Evolutionary conservation across 30 jellyfish, hydroid and myxozoan genomes (phyloP).

Genomic region (Chironex yamaguchii): DNA sequence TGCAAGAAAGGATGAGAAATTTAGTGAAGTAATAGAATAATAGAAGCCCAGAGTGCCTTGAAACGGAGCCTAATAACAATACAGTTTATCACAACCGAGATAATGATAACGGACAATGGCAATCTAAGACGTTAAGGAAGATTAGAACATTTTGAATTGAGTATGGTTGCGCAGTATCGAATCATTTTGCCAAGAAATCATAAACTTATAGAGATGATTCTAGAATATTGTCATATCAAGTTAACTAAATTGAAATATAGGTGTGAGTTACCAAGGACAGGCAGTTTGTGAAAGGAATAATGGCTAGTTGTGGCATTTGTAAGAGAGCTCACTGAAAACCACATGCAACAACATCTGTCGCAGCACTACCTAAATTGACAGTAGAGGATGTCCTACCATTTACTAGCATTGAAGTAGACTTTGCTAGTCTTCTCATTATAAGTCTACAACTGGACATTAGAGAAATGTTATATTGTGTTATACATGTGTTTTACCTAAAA

Average conservation of each 20-base stretch:
- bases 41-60: background rate
- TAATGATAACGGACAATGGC: background rate
- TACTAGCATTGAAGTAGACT: no score
- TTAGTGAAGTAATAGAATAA: constrained; percentile 10
- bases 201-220: background rate
- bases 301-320: background rate
- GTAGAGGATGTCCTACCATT: no score
- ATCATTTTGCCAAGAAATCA: constrained; percentile 9
- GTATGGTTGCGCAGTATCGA: background rate
- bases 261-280: constrained; percentile 2
- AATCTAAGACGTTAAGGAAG: background rate
- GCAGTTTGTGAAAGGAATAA: background rate
- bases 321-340: no score
- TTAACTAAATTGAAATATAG: background rate
- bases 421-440: no score
- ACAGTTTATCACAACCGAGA: background rate
- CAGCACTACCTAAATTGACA: no score
- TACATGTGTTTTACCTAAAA: no score
- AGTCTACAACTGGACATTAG: no score
- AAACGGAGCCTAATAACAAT: background rate
- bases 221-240: background rate
- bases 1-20: background rate
- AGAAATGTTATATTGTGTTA: no score
- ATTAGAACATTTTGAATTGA: background rate
- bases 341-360: no score